Evolutionary conservation across 2,888 invertebrate genomes (phyloP).

Genomic region (Agriopis marginaria): DNA sequence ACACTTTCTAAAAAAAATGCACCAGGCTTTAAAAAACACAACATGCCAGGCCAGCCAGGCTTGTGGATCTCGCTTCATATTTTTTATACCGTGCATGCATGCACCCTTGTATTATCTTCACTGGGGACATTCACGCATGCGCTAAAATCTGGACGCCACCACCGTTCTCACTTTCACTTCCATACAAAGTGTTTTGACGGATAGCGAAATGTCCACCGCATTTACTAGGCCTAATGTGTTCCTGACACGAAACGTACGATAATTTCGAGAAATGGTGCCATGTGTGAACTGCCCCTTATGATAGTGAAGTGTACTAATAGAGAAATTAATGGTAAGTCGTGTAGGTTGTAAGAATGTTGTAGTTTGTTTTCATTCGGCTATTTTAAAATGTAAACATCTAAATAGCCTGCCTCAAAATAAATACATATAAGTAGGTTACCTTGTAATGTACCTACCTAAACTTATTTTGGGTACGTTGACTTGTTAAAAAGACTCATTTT

Average conservation of each 20-base stretch:
- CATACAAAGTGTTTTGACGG: slow-evolving; percentile 80
- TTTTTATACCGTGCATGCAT: slow-evolving; percentile 51
- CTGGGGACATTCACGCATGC: slow-evolving; percentile 70
- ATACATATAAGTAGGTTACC: not conserved
- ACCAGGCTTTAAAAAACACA: not conserved
- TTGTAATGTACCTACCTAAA: not conserved
- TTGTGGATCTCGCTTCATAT: slow-evolving; percentile 55
- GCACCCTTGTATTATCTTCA: slow-evolving; percentile 57
- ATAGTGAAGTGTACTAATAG: slow-evolving; percentile 70
- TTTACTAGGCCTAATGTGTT: slow-evolving; percentile 76
- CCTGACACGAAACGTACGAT: slow-evolving; percentile 78
- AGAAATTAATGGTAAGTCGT: slow-evolving; percentile 66
- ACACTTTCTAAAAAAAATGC: slow-evolving; percentile 8
- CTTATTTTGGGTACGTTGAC: not conserved
- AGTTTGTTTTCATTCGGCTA: slow-evolving; percentile 50
- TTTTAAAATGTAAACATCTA: slow-evolving; percentile 29
- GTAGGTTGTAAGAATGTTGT: slow-evolving; percentile 54
- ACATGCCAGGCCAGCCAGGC: slow-evolving; percentile 26
- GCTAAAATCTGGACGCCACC: slow-evolving; percentile 78
- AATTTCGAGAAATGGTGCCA: slow-evolving; percentile 73
- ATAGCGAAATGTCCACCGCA: slow-evolving; percentile 69
- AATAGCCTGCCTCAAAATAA: not conserved
- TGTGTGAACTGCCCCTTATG: slow-evolving; percentile 76
- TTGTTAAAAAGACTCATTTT: not conserved
- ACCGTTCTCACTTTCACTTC: slow-evolving; percentile 68